These are phyloP conservation scores for Luehdorfia chinensis DNA, from an alignment of 1,140 invertebrate genomes.

Conservation along the genomic window DNA sequence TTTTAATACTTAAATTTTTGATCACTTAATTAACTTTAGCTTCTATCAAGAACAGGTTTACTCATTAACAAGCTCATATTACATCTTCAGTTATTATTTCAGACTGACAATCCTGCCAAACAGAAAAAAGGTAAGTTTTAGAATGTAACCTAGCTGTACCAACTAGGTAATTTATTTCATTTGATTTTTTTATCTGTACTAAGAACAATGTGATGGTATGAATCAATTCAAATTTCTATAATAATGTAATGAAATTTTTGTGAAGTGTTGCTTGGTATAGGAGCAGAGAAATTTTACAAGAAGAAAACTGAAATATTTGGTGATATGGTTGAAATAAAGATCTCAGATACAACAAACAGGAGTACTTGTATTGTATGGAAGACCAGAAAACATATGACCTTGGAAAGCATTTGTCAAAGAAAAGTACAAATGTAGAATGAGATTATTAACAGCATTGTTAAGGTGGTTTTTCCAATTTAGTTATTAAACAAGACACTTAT, in stretches of 20 bases:
- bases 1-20: constrained; percentile 11
- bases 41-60: constrained; percentile 19
- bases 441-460: constrained; percentile 13
- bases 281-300: constrained; percentile 8
- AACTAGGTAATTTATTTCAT: background rate
- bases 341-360: background rate
- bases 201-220: background rate
- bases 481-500: constrained; percentile 25
- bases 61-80: constrained; percentile 6
- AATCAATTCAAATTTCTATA: background rate
- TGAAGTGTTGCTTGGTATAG: constrained; percentile 14
- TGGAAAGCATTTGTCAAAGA: constrained; percentile 10
- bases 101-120: constrained; percentile 64
- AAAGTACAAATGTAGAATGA: constrained; percentile 12
- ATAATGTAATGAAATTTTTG: constrained; percentile 6
- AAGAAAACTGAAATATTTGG: background rate
- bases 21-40: no score
- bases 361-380: constrained; percentile 2
- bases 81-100: constrained; percentile 45
- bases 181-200: background rate
- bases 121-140: constrained; percentile 64
- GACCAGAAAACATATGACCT: constrained; percentile 5
- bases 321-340: background rate
- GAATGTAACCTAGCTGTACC: background rate
- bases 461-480: constrained; percentile 16